Conservation (phyloP, 2,888 invertebrate genomes). For the Gryllus longicercus region DNA sequence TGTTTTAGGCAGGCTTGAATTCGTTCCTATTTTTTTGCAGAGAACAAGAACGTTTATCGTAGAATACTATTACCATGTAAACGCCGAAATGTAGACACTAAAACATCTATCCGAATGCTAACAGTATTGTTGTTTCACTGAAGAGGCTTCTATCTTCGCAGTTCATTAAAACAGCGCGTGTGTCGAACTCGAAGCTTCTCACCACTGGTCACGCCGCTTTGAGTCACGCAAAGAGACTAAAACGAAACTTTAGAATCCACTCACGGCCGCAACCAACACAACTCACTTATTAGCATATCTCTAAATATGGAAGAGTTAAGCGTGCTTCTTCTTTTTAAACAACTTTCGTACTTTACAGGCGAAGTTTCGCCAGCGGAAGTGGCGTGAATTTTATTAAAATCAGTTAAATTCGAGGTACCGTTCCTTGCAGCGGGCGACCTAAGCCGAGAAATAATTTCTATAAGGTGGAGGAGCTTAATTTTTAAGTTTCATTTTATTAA, state of each 20-base stretch:
- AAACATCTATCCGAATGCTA: too few relatives aligned
- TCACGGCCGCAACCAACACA: not conserved
- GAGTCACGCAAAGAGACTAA: too few relatives aligned
- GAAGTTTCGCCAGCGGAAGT: not conserved
- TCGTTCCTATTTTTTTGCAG: too few relatives aligned
- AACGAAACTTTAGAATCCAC: not conserved
- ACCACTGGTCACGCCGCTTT: too few relatives aligned
- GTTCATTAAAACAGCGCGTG: too few relatives aligned
- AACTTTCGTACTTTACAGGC: not conserved
- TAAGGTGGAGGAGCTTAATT: not conserved
- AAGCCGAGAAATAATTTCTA: slow-evolving; percentile 17
- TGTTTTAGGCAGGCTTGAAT: too few relatives aligned
- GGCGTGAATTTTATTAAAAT: not conserved
- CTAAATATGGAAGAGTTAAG: not conserved
- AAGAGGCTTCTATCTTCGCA: too few relatives aligned
- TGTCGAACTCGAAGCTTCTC: too few relatives aligned
- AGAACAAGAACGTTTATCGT: too few relatives aligned
- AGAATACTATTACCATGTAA: too few relatives aligned
- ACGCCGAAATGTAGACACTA: too few relatives aligned
- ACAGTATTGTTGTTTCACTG: too few relatives aligned
- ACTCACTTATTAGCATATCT: not conserved
- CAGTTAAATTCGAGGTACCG: not conserved
- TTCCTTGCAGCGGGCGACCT: not conserved
- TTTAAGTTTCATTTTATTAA: slow-evolving; percentile 17
- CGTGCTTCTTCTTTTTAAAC: not conserved